Evolutionary conservation across 2,797 vertebrate genomes (phyloP).

Genomic region (Crocidura indochinensis): DNA sequence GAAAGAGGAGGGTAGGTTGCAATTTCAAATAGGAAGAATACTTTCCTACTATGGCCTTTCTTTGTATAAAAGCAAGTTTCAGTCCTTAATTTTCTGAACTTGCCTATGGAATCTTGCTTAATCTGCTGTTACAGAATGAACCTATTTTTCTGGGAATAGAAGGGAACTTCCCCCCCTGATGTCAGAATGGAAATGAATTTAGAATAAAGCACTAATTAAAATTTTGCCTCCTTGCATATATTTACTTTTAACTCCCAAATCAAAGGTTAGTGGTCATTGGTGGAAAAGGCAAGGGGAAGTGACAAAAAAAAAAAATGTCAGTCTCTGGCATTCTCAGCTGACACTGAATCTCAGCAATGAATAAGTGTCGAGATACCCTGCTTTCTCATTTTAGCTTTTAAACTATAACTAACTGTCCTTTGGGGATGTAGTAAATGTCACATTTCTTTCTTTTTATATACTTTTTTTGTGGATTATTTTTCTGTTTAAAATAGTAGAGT

Average conservation of each 20-base stretch:
- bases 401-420: not conserved
- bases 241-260: not conserved
- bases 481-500: slow-evolving; percentile 2
- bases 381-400: not conserved
- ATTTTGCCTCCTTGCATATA: not conserved
- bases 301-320: not conserved
- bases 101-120: not conserved
- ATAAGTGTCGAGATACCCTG: not conserved
- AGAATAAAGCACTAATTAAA: not conserved
- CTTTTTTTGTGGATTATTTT: slow-evolving; percentile 18
- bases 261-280: not conserved
- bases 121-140: not conserved
- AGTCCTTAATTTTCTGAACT: not conserved
- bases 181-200: not conserved
- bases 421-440: not conserved
- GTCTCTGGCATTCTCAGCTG: not conserved
- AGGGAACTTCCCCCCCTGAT: not conserved
- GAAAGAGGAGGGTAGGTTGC: not conserved
- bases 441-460: not conserved
- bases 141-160: not conserved
- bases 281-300: not conserved
- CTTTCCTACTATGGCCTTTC: not conserved
- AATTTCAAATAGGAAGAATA: not conserved
- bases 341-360: not conserved
- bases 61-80: not conserved